Percentiles rank a stretch among this genome's conserved stretches.
phyloP scores from a whole-genome alignment of 2,113 vertebrate genomes.

The Parus major region DNA sequence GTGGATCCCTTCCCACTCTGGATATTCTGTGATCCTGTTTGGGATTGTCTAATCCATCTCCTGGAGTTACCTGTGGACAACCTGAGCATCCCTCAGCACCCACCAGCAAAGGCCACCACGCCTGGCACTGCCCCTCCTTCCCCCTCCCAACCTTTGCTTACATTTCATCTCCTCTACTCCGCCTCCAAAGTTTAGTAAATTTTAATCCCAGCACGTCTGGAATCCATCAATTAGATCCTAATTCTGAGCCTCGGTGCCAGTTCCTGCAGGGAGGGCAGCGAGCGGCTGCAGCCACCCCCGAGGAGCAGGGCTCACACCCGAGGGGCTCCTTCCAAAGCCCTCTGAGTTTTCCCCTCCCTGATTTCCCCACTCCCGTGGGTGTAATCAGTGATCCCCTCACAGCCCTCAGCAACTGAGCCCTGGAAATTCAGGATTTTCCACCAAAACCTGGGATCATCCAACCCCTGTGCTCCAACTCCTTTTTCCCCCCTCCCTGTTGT shows the following conservation, averaged over 20 bases:
- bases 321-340: not conserved
- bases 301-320: not conserved
- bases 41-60: not conserved
- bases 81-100: fast-evolving
- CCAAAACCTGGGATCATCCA: not conserved
- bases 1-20: not conserved
- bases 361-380: not conserved
- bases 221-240: not conserved
- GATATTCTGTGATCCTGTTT: not conserved
- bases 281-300: not conserved
- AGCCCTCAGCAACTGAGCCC: not conserved
- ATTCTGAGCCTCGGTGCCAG: not conserved
- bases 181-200: not conserved
- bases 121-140: not conserved
- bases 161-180: not conserved
- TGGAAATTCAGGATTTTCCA: not conserved
- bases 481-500: not conserved
- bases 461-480: not conserved
- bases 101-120: fast-evolving
- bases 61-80: not conserved
- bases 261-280: not conserved
- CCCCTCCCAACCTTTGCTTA: not conserved
- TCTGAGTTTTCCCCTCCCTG: not conserved
- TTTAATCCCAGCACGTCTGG: not conserved
- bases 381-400: fast-evolving